phyloP scores from a whole-genome alignment of 2,888 invertebrate genomes.

The Tiphia femorata region DNA sequence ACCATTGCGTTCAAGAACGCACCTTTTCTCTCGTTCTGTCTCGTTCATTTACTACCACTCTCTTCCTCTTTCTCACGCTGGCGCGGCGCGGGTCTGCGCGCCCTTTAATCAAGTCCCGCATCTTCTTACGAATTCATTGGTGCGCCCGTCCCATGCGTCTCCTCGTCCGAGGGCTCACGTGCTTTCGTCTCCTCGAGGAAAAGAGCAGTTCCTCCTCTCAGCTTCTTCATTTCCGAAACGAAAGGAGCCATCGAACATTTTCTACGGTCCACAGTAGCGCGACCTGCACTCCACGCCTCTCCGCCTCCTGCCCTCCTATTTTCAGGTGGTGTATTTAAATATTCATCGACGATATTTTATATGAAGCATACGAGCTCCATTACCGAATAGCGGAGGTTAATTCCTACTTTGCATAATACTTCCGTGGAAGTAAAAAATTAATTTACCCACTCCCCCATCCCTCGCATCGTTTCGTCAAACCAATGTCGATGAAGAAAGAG shows the following conservation, averaged over 20 bases:
- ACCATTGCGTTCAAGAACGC: too few species aligned
- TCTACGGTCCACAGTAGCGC: conserved; percentile 1
- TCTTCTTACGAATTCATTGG: too few species aligned
- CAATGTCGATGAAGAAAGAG: too few species aligned
- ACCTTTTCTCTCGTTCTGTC: too few species aligned
- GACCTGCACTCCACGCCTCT: not conserved
- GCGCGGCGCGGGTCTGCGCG: too few species aligned
- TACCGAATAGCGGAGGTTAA: conserved; percentile 52
- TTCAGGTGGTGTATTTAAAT: conserved; percentile 42
- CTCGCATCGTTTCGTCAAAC: conserved; percentile 25
- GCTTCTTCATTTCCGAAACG: conserved; percentile 32
- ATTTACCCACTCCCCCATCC: conserved; percentile 10
- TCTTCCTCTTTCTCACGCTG: too few species aligned
- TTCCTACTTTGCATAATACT: conserved; percentile 60
- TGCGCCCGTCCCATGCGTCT: too few species aligned
- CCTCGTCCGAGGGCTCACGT: too few species aligned
- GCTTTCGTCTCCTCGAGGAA: not conserved
- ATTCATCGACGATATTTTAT: conserved; percentile 54
- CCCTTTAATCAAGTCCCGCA: too few species aligned
- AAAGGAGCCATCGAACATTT: conserved; percentile 25
- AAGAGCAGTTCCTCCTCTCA: conserved; percentile 7
- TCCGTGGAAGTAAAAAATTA: conserved; percentile 41
- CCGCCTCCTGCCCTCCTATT: too few species aligned
- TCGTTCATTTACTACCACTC: too few species aligned
- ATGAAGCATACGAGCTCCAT: conserved; percentile 35